Percentiles rank a stretch among this genome's conserved stretches.
Conservation (phyloP, 2,797 vertebrate species). For the Periophthalmus magnuspinnatus region DNA sequence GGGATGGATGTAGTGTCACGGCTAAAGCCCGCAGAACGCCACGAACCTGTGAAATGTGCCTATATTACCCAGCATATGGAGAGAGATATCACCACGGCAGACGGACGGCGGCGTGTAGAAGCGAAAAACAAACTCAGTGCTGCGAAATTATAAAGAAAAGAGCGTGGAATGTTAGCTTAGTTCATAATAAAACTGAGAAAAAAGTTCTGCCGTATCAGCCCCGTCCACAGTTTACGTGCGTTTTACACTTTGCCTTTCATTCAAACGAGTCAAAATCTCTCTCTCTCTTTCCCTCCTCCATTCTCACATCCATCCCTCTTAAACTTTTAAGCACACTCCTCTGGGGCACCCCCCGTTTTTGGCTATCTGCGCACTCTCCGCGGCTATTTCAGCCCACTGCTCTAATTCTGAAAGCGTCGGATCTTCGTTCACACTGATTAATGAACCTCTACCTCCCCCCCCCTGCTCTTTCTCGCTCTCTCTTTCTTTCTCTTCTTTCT, state of each 20-base stretch:
- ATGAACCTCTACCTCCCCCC: constrained; percentile 65
- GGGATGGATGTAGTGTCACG: constrained; percentile 50
- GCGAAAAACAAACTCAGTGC: constrained; percentile 55
- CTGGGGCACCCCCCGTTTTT: constrained; percentile 51
- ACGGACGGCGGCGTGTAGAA: constrained; percentile 48
- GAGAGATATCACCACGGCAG: constrained; percentile 50
- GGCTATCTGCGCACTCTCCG: constrained; percentile 73
- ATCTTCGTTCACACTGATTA: constrained; percentile 67
- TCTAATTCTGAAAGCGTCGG: constrained; percentile 74
- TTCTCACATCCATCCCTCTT: constrained; percentile 47
- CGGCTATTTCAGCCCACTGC: constrained; percentile 77
- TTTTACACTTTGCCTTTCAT: constrained; percentile 15
- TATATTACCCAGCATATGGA: constrained; percentile 50
- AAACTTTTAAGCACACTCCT: constrained; percentile 60
- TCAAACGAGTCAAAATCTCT: constrained; percentile 30
- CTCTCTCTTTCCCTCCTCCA: constrained; percentile 41
- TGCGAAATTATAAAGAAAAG: constrained; percentile 20
- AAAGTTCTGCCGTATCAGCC: constrained; percentile 27
- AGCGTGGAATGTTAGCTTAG: not conserved
- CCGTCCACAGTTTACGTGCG: constrained; percentile 13
- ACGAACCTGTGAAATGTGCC: constrained; percentile 55
- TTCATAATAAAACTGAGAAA: not conserved
- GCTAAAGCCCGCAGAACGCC: constrained; percentile 42
- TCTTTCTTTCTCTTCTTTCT: constrained; percentile 12
- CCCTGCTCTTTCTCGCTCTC: constrained; percentile 12